phyloP scores from a whole-genome alignment of 2,888 invertebrate genomes.

The Girardia tigrina region DNA sequence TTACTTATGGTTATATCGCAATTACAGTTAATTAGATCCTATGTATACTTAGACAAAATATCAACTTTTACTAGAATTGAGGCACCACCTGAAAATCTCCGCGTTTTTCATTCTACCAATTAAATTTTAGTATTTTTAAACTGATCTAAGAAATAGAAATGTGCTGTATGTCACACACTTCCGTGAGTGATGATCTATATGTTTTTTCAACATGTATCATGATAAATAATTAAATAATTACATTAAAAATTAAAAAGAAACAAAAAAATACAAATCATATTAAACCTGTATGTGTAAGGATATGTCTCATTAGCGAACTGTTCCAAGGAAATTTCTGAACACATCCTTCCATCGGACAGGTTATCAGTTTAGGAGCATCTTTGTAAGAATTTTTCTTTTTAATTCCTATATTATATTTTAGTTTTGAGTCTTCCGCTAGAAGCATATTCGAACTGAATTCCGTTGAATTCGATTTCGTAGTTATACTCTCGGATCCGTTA shows the following conservation, averaged over 20 bases:
- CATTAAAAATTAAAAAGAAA: slow-evolving; percentile 26
- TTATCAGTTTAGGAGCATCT: slow-evolving; percentile 77
- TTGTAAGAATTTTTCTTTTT: slow-evolving; percentile 75
- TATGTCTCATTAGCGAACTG: slow-evolving; percentile 79
- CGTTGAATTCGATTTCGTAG: not conserved
- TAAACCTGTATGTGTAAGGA: slow-evolving; percentile 72
- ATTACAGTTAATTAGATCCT: too few species aligned
- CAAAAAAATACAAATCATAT: slow-evolving; percentile 20
- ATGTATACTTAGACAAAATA: too few species aligned
- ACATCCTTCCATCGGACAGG: slow-evolving; percentile 68
- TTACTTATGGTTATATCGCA: too few species aligned
- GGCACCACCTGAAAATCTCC: too few species aligned
- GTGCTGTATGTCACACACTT: too few species aligned
- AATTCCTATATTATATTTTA: not conserved
- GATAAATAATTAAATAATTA: slow-evolving; percentile 6
- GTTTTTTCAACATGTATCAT: not conserved
- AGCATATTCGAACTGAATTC: not conserved
- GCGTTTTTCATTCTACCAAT: too few species aligned
- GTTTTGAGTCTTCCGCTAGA: not conserved
- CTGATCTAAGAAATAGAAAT: too few species aligned
- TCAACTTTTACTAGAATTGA: too few species aligned
- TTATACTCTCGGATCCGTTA: not conserved
- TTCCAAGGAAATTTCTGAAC: slow-evolving; percentile 89
- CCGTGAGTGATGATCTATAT: too few species aligned
- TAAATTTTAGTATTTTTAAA: too few species aligned